Base-by-base conservation (phyloP, 2,113 vertebrate species). In the Channa argus region DNA sequence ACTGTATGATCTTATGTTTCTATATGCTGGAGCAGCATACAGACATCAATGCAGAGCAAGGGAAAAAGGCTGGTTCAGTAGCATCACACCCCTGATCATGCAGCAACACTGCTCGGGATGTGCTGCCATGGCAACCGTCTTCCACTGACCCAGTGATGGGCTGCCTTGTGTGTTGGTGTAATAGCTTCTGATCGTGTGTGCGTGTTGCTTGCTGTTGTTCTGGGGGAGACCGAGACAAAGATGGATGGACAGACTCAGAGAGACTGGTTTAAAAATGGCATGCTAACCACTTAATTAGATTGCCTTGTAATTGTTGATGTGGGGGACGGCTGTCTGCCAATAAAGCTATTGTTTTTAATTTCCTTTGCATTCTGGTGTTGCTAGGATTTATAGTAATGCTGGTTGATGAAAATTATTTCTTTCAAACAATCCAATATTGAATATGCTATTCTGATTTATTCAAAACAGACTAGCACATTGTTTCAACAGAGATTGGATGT, bases 81-180 rank as follows among this genome's bases (percentile, higher is more conserved):
- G 83, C 84, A 86, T 89, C 81, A 74, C 88, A 85, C 77, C 87
- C 89, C 83, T 73, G 86, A 89, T 92, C 91, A 91, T 92, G 94
- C 92, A 59, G 90, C 88, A 91, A 79, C 89, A 86, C 84, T 86
- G 92, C 87, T 91, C 82, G 44, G 89, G 88, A 90, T 86, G 80
- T 89, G 94, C 94, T 94, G 83, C 93, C 89, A 94, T 93, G 90
- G 94, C 91, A 95, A 95, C 94, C 61, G 73, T 87, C 89, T 85
- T 92, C 85, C 87, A 89, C 82, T 94, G 93, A 92, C 91, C 88
- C 86, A 91, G 75, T 91, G 91, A 92, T 83, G 84, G 74, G 78
- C 79, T 83, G 87, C 77, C 67, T 86, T 75, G 90, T 85, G 84
- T 92, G 91, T 91, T 24, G 68, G 84, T 79, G 77, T 86, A 76